phyloP scores from a whole-genome alignment of 2,888 invertebrate species.

The Leucania comma region DNA sequence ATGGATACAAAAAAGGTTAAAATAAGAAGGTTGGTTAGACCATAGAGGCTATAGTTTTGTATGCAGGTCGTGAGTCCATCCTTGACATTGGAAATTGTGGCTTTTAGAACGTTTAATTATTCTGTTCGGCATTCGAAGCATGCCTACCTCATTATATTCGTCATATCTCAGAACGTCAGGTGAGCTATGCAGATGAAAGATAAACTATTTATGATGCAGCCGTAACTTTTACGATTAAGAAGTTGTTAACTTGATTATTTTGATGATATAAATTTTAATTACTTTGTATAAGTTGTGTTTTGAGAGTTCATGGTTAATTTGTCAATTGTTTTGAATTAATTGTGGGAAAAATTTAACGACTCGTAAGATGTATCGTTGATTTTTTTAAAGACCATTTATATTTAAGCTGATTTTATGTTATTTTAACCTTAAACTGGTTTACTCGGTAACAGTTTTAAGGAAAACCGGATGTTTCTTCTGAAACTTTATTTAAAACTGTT shows the following conservation, averaged over 20 bases:
- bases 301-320: conserved; percentile 45
- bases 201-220: conserved; percentile 55
- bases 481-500: conserved; percentile 2
- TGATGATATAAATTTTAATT: conserved; percentile 49
- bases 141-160: conserved; percentile 60
- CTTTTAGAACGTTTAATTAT: conserved; percentile 57
- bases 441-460: not conserved
- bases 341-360: conserved; percentile 22
- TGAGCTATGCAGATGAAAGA: conserved; percentile 59
- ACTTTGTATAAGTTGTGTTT: conserved; percentile 25
- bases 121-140: conserved; percentile 56
- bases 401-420: not conserved
- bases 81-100: conserved; percentile 62
- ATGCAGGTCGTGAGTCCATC: conserved; percentile 50
- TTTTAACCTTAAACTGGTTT: not conserved
- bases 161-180: conserved; percentile 57
- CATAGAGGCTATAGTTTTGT: conserved; percentile 36
- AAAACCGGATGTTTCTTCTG: not conserved
- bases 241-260: conserved; percentile 56
- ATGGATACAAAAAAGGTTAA: conserved; percentile 57
- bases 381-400: conserved; percentile 10
- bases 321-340: conserved; percentile 38
- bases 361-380: not conserved
- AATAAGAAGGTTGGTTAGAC: conserved; percentile 25
- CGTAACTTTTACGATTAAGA: conserved; percentile 47